Conservation (phyloP, 2,888 invertebrate species). For the Sinohyriopsis cumingii region DNA sequence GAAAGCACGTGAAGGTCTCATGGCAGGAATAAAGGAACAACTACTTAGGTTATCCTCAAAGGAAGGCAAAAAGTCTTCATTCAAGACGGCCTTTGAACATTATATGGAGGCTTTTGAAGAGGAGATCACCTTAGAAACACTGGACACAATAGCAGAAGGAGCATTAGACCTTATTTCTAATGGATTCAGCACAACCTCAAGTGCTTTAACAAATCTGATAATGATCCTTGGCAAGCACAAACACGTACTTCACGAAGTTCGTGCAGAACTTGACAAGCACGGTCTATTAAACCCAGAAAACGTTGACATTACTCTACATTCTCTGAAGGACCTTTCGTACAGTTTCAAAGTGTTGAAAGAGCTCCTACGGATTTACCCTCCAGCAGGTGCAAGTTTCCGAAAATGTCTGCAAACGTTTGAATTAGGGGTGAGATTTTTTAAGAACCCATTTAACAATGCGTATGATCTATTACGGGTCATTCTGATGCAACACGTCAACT, state of each 20-base stretch:
- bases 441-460: too few relatives aligned
- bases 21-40: slow-evolving; percentile 40
- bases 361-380: slow-evolving; percentile 58
- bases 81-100: slow-evolving; percentile 38
- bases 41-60: slow-evolving; percentile 21
- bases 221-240: slow-evolving; percentile 46
- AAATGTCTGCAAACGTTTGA: slow-evolving; percentile 61
- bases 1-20: slow-evolving; percentile 39
- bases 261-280: slow-evolving; percentile 44
- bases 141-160: slow-evolving; percentile 47
- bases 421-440: slow-evolving; percentile 52
- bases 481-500: too few relatives aligned
- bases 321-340: slow-evolving; percentile 39
- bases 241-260: slow-evolving; percentile 44
- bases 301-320: slow-evolving; percentile 31
- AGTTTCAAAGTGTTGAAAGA: slow-evolving; percentile 56
- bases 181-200: slow-evolving; percentile 59
- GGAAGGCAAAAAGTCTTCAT: slow-evolving; percentile 14
- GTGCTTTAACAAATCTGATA: slow-evolving; percentile 49
- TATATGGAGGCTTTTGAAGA: slow-evolving; percentile 29
- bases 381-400: slow-evolving; percentile 61
- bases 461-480: too few relatives aligned
- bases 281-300: slow-evolving; percentile 17
- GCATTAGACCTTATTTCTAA: slow-evolving; percentile 64
- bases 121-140: slow-evolving; percentile 17